Evolutionary conservation across 2,888 invertebrate genomes (phyloP).

Genomic region (Drosophila barbarae): DNA sequence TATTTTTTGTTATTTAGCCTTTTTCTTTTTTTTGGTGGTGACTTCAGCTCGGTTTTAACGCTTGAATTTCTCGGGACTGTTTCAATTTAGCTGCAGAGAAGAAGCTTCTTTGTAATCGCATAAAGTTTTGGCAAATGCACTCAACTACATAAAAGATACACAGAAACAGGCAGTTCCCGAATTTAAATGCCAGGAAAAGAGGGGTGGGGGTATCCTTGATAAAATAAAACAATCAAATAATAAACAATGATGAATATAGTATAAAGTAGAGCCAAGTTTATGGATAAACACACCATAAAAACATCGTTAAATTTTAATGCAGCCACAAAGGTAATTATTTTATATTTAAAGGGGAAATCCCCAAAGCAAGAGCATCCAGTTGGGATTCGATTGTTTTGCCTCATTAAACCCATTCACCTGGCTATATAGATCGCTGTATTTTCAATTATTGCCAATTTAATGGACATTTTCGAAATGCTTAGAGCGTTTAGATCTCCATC

Average conservation of each 20-base stretch:
- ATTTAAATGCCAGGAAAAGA: not conserved
- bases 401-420: conserved; percentile 4
- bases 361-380: not conserved
- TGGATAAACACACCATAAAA: conserved; percentile 1
- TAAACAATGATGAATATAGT: not conserved
- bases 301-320: not conserved
- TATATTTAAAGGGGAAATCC: not conserved
- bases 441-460: conserved; percentile 22
- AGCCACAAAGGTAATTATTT: not conserved
- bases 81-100: conserved; percentile 27
- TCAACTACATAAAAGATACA: conserved; percentile 28
- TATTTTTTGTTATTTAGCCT: not conserved
- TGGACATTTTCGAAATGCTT: conserved; percentile 13
- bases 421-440: conserved; percentile 3
- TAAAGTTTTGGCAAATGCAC: conserved; percentile 21
- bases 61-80: conserved; percentile 45
- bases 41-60: conserved; percentile 49
- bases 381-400: conserved; percentile 6
- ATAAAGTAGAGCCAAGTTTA: not conserved
- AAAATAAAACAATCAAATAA: not conserved
- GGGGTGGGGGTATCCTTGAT: not conserved
- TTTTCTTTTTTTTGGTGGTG: conserved; percentile 3
- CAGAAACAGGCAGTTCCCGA: not conserved
- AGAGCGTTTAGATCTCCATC: not conserved
- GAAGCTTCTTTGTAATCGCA: conserved; percentile 40